A percentile compares a stretch with the other conserved stretches of the same genome.
Evolutionary conservation across 1,140 invertebrate species (phyloP).

Genomic region (Trichonephila inaurata): DNA sequence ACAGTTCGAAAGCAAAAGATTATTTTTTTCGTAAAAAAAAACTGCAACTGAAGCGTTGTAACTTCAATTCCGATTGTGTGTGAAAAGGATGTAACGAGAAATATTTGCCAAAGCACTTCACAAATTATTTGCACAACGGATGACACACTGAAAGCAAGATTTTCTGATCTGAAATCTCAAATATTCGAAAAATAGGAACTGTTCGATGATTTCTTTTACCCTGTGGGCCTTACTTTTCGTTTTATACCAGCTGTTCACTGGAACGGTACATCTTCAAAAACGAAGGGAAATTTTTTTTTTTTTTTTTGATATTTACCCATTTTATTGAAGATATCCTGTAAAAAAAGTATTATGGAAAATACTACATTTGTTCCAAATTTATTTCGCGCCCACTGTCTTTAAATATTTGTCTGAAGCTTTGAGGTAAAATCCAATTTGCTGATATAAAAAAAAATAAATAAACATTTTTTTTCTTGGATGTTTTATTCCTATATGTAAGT

Average conservation of each 20-base stretch:
- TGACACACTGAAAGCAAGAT: neutral
- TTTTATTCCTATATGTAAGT: too few relatives aligned
- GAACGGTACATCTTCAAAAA: neutral
- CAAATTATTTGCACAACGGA: neutral
- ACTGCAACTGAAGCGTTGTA: neutral
- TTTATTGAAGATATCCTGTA: too few relatives aligned
- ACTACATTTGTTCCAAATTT: too few relatives aligned
- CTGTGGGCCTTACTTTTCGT: neutral
- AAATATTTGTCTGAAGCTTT: too few relatives aligned
- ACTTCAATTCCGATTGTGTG: conserved; percentile 12
- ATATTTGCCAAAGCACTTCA: conserved; percentile 25
- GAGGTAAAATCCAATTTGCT: too few relatives aligned
- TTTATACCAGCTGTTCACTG: neutral
- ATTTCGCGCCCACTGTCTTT: too few relatives aligned
- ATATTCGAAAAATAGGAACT: neutral
- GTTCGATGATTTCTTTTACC: neutral
- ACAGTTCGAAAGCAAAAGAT: neutral
- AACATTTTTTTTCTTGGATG: too few relatives aligned
- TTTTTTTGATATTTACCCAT: too few relatives aligned
- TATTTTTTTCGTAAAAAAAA: neutral
- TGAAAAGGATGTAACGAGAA: neutral
- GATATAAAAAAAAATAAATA: too few relatives aligned
- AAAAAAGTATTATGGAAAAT: too few relatives aligned
- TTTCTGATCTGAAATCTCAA: neutral
- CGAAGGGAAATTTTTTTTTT: too few relatives aligned